These are phyloP conservation scores for Trididemnum miniatum DNA, from an alignment of 23 tunicate species.

Conservation along the genomic window DNA sequence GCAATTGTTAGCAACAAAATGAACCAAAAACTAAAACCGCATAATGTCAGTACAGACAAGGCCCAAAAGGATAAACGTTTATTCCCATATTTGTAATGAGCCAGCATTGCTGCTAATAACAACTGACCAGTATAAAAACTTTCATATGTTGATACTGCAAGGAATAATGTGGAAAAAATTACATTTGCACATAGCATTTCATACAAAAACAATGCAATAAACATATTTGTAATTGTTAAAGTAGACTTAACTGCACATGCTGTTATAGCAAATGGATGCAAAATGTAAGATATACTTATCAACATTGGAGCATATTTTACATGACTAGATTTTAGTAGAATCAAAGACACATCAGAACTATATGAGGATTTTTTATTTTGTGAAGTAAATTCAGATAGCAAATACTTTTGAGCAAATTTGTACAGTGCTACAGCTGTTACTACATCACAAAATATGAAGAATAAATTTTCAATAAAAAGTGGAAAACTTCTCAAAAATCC, in stretches of 20 bases:
- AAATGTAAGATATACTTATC: conserved; percentile 43
- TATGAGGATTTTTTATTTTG: conserved; percentile 31
- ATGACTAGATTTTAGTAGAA: conserved; percentile 18
- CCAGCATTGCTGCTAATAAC: conserved; percentile 30
- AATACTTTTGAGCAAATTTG: conserved; percentile 40
- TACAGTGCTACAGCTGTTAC: conserved; percentile 41
- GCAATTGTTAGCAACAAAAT: neutral
- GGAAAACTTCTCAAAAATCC: neutral
- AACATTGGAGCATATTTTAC: conserved; percentile 34
- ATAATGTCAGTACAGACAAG: neutral
- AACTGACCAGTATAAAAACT: conserved; percentile 71
- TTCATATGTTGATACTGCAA: conserved; percentile 81
- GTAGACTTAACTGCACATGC: conserved; percentile 75
- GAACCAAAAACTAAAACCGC: neutral
- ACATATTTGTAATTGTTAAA: conserved; percentile 68
- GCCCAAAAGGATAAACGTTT: neutral
- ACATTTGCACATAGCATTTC: conserved; percentile 30
- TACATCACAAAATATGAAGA: conserved; percentile 42
- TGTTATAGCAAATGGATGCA: conserved; percentile 70
- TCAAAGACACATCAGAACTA: conserved; percentile 28
- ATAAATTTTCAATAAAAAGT: neutral
- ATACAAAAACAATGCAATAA: conserved; percentile 44
- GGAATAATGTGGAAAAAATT: conserved; percentile 46
- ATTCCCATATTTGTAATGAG: conserved; percentile 30
- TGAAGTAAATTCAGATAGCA: conserved; percentile 6